Conservation (phyloP, 1,140 invertebrate species). For the Antheraea pernyi region DNA sequence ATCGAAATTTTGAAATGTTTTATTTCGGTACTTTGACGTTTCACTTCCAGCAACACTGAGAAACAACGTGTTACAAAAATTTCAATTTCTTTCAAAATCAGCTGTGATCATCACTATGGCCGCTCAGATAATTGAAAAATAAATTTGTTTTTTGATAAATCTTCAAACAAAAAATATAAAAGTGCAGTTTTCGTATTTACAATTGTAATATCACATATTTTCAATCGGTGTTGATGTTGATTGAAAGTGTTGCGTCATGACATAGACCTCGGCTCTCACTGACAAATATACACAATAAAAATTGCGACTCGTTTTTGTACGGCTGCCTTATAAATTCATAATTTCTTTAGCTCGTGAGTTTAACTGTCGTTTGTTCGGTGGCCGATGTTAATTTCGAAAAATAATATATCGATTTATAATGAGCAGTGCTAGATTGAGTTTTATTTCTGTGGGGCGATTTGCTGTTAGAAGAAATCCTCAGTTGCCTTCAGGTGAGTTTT, state of each 20-base stretch:
- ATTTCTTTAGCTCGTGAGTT: constrained; percentile 59
- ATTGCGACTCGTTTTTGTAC: constrained; percentile 59
- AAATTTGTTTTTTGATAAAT: constrained; percentile 59
- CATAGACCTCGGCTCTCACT: constrained; percentile 66
- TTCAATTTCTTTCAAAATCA: constrained; percentile 72
- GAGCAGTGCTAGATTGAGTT: constrained; percentile 71
- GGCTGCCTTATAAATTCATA: constrained; percentile 37
- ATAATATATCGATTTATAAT: constrained; percentile 45
- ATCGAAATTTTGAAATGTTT: not conserved
- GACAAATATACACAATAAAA: constrained; percentile 76
- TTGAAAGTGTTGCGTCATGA: constrained; percentile 78
- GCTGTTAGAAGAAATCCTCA: constrained; percentile 68
- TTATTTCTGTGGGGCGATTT: constrained; percentile 67
- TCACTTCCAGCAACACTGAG: constrained; percentile 15
- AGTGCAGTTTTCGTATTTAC: constrained; percentile 61
- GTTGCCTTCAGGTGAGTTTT: constrained; percentile 67
- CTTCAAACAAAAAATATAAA: constrained; percentile 59
- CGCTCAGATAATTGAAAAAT: constrained; percentile 62
- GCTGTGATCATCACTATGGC: constrained; percentile 77
- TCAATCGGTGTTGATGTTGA: constrained; percentile 65
- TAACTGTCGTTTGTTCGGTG: constrained; percentile 41
- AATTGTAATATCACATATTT: constrained; percentile 44
- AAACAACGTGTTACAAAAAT: constrained; percentile 71
- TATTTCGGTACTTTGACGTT: not conserved
- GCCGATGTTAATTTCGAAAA: constrained; percentile 58